Conservation (phyloP, 2,888 invertebrate species). For the Napeogenes inachia region DNA sequence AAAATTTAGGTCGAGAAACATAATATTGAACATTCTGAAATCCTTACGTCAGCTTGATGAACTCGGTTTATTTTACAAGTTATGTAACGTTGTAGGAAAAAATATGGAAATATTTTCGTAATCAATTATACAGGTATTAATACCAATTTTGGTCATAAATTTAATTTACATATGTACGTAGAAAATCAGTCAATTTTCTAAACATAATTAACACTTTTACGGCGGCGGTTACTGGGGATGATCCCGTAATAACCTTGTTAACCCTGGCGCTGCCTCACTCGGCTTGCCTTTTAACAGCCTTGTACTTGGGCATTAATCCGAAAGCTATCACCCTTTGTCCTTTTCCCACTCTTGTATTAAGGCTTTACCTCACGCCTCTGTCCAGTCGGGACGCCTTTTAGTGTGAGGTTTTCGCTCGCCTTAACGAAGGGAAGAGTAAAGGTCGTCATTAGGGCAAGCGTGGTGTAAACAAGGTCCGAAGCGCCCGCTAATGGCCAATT, state of each 20-base stretch:
- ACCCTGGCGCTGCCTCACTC: slow-evolving; percentile 70
- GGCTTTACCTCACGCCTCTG: slow-evolving; percentile 59
- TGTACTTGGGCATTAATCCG: slow-evolving; percentile 76
- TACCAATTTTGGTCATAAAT: background rate
- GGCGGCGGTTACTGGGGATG: slow-evolving; percentile 71
- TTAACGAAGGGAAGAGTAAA: slow-evolving; percentile 79
- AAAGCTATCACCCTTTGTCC: slow-evolving; percentile 72
- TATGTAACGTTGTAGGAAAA: too few relatives aligned
- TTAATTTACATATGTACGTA: slow-evolving; percentile 13
- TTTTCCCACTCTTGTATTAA: slow-evolving; percentile 50
- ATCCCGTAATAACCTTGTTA: slow-evolving; percentile 78
- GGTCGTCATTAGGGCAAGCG: slow-evolving; percentile 79
- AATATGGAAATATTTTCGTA: too few relatives aligned
- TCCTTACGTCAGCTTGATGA: too few relatives aligned
- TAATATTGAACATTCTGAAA: too few relatives aligned
- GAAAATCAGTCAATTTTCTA: slow-evolving; percentile 60
- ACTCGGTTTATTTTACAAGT: too few relatives aligned
- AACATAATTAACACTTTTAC: slow-evolving; percentile 77
- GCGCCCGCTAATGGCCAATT: slow-evolving; percentile 78
- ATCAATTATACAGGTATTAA: background rate
- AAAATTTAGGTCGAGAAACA: too few relatives aligned
- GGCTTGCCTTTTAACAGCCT: slow-evolving; percentile 75
- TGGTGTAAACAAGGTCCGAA: slow-evolving; percentile 77
- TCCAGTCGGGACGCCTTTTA: slow-evolving; percentile 73
- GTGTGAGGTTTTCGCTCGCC: slow-evolving; percentile 77